phyloP scores from a whole-genome alignment of 2,888 invertebrate species.

The Agrochola litura region DNA sequence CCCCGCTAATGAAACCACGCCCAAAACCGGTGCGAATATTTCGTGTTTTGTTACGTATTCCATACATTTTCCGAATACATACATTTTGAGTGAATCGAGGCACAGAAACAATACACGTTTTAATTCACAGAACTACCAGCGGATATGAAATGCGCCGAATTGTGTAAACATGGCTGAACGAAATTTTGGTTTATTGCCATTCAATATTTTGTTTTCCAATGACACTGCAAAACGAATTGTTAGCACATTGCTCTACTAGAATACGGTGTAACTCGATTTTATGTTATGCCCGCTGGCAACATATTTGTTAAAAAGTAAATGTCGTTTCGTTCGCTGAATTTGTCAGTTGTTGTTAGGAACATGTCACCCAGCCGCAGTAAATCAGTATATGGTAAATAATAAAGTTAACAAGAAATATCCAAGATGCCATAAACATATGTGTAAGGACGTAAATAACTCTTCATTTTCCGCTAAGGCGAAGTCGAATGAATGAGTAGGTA shows the following conservation, averaged over 20 bases:
- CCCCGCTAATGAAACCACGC: slow-evolving; percentile 29
- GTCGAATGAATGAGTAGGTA: slow-evolving; percentile 31
- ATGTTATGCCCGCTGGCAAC: slow-evolving; percentile 25
- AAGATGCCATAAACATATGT: slow-evolving; percentile 51
- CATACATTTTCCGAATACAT: slow-evolving; percentile 20
- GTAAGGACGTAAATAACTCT: slow-evolving; percentile 43
- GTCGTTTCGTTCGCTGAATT: slow-evolving; percentile 31
- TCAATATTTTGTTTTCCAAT: slow-evolving; percentile 46
- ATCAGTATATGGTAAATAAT: slow-evolving; percentile 60
- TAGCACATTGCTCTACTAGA: slow-evolving; percentile 28
- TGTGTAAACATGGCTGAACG: slow-evolving; percentile 33
- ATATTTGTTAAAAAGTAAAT: slow-evolving; percentile 46
- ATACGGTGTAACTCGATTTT: slow-evolving; percentile 29
- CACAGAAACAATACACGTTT: slow-evolving; percentile 46
- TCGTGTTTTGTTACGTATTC: slow-evolving; percentile 17
- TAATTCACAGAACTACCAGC: slow-evolving; percentile 41
- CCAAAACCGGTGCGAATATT: slow-evolving; percentile 17
- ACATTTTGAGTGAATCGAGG: slow-evolving; percentile 29
- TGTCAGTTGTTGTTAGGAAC: slow-evolving; percentile 39
- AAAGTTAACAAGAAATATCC: slow-evolving; percentile 45
- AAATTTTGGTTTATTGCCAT: slow-evolving; percentile 46
- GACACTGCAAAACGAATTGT: slow-evolving; percentile 27
- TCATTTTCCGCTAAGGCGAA: slow-evolving; percentile 36
- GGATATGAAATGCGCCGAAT: slow-evolving; percentile 58
- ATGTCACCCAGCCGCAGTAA: slow-evolving; percentile 45